phyloP scores from a whole-genome alignment of 2,797 vertebrate species.

The Acanthopagrus latus region DNA sequence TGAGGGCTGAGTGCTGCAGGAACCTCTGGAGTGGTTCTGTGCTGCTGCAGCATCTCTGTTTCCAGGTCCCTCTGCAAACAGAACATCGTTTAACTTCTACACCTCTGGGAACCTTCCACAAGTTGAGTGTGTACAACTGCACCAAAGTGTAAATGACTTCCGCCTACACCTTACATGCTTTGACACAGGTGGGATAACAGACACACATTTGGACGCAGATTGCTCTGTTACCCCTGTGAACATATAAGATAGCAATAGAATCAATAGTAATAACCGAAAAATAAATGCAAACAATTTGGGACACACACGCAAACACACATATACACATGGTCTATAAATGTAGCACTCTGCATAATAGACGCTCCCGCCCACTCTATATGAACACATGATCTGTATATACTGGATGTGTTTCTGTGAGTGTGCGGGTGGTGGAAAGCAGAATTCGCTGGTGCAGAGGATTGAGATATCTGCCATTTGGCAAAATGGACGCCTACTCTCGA shows the following conservation, averaged over 20 bases:
- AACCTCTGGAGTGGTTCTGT: conserved; percentile 2
- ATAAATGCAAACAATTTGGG: conserved; percentile 27
- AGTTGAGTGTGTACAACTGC: background rate
- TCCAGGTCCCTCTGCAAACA: conserved; percentile 8
- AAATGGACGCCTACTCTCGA: background rate
- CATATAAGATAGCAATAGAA: conserved; percentile 18
- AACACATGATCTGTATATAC: conserved; percentile 24
- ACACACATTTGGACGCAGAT: background rate
- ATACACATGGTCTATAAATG: conserved; percentile 13
- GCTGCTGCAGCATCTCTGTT: conserved; percentile 6
- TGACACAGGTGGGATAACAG: background rate
- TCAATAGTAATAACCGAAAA: conserved; percentile 42
- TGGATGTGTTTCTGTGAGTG: conserved; percentile 11
- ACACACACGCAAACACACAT: background rate
- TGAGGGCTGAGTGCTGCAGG: conserved; percentile 18
- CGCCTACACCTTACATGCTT: background rate
- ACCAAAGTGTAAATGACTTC: conserved; percentile 5
- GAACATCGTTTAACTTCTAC: conserved; percentile 5
- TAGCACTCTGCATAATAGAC: conserved; percentile 23
- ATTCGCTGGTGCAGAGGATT: background rate
- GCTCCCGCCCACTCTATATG: conserved; percentile 33
- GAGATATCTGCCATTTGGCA: conserved; percentile 1
- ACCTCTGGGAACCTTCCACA: background rate
- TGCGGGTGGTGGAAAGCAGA: conserved; percentile 17
- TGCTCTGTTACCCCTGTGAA: background rate